These are phyloP conservation scores for Tyrophagus putrescentiae DNA, from an alignment of 1,140 invertebrate genomes.

Conservation along the genomic window DNA sequence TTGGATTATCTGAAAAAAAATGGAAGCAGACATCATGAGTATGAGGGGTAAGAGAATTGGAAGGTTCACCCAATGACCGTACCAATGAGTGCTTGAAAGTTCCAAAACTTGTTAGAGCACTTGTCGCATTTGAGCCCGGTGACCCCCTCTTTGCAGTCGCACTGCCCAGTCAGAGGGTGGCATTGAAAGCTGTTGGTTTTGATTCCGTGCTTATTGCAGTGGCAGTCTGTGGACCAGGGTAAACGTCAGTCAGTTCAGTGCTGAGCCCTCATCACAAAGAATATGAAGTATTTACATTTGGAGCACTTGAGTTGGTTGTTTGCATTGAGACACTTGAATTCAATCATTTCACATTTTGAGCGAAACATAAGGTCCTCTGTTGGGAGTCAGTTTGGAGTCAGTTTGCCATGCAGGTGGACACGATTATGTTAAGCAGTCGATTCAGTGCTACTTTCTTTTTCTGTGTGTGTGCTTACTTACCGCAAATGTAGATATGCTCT, in stretches of 20 bases:
- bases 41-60: background rate
- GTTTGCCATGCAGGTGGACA: too few species aligned
- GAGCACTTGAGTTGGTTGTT: slow-evolving; percentile 1
- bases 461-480: background rate
- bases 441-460: too few species aligned
- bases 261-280: background rate
- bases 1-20: background rate
- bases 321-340: background rate
- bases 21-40: background rate
- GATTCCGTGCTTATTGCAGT: slow-evolving; percentile 59
- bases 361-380: background rate
- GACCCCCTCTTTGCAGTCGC: slow-evolving; percentile 66
- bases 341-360: slow-evolving; percentile 7
- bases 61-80: background rate
- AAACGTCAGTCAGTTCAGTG: background rate
- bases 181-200: slow-evolving; percentile 68
- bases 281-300: background rate
- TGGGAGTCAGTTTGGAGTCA: background rate
- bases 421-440: background rate
- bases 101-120: slow-evolving; percentile 67
- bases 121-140: slow-evolving; percentile 71
- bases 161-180: slow-evolving; percentile 60
- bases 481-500: slow-evolving; percentile 7
- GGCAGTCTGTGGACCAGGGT: slow-evolving; percentile 55
- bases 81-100: slow-evolving; percentile 47